These are phyloP conservation scores for Orthonychiurus folsomi DNA, from an alignment of 2,888 invertebrate genomes.

Conservation along the genomic window DNA sequence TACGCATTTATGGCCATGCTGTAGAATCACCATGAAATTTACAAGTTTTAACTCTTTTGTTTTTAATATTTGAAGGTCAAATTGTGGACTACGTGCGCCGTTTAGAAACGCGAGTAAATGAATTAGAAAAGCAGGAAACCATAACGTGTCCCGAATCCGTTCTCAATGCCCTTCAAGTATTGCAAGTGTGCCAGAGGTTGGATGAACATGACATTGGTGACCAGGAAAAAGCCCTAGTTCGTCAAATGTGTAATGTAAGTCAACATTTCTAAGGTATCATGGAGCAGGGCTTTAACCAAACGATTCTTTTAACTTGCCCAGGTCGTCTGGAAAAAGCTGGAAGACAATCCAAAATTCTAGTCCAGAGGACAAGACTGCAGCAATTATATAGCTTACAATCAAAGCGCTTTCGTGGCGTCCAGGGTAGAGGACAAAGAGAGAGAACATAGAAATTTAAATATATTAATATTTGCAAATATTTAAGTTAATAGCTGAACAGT, in stretches of 20 bases:
- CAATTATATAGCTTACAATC: too few relatives aligned
- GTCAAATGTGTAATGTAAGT: slow-evolving; percentile 89
- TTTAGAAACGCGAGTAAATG: slow-evolving; percentile 70
- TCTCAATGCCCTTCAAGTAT: slow-evolving; percentile 80
- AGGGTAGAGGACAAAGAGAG: too few relatives aligned
- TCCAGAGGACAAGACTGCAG: slow-evolving; percentile 3
- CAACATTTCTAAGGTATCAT: too few relatives aligned
- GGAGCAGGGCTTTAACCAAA: too few relatives aligned
- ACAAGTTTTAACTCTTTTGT: not conserved
- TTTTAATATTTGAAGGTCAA: slow-evolving; percentile 62
- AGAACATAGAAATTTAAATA: too few relatives aligned
- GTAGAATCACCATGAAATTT: not conserved
- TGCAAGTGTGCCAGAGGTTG: slow-evolving; percentile 69
- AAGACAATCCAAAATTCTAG: slow-evolving; percentile 50
- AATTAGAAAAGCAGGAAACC: slow-evolving; percentile 43
- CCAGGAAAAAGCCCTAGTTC: slow-evolving; percentile 81
- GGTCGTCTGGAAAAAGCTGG: slow-evolving; percentile 85
- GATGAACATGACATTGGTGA: slow-evolving; percentile 50
- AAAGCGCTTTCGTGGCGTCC: too few relatives aligned
- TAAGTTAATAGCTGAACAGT: too few relatives aligned
- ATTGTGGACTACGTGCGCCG: slow-evolving; percentile 85
- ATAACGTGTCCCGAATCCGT: slow-evolving; percentile 73
- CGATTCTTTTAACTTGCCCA: slow-evolving; percentile 41
- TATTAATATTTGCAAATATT: too few relatives aligned
- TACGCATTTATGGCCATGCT: not conserved